Evolutionary conservation across 2,797 vertebrate species (phyloP).

Genomic region (Pangasius djambal): DNA sequence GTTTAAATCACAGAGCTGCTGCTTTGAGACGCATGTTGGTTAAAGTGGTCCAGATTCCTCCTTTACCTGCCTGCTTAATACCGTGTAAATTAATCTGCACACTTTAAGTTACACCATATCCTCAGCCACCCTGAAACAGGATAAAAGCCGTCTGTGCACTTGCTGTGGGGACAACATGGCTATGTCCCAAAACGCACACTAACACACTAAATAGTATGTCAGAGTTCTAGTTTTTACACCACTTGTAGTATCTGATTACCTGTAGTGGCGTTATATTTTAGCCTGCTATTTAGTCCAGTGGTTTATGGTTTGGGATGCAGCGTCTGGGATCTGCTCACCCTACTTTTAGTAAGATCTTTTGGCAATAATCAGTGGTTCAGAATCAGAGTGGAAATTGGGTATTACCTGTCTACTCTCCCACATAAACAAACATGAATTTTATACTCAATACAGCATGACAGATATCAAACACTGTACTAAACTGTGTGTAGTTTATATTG

Average conservation of each 20-base stretch:
- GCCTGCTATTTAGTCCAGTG: not conserved
- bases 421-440: not conserved
- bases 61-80: constrained; percentile 61
- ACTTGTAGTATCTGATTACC: not conserved
- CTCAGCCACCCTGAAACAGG: constrained; percentile 51
- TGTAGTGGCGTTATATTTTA: not conserved
- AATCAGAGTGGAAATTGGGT: not conserved
- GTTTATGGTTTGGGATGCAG: not conserved
- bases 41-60: constrained; percentile 54
- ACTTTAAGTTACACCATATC: constrained; percentile 50
- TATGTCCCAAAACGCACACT: not conserved
- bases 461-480: not conserved
- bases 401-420: not conserved
- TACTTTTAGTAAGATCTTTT: not conserved
- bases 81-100: constrained; percentile 70
- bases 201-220: not conserved
- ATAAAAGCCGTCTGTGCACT: constrained; percentile 16
- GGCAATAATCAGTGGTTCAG: not conserved
- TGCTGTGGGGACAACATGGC: not conserved
- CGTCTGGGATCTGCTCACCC: not conserved
- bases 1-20: constrained; percentile 31
- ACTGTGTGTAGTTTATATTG: not conserved
- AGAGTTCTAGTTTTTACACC: not conserved
- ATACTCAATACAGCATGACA: not conserved
- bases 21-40: constrained; percentile 45